Percentiles rank a stretch among this genome's conserved stretches.
Evolutionary conservation across 2,113 vertebrate species (phyloP).

Genomic region (Rhinoptilus africanus): DNA sequence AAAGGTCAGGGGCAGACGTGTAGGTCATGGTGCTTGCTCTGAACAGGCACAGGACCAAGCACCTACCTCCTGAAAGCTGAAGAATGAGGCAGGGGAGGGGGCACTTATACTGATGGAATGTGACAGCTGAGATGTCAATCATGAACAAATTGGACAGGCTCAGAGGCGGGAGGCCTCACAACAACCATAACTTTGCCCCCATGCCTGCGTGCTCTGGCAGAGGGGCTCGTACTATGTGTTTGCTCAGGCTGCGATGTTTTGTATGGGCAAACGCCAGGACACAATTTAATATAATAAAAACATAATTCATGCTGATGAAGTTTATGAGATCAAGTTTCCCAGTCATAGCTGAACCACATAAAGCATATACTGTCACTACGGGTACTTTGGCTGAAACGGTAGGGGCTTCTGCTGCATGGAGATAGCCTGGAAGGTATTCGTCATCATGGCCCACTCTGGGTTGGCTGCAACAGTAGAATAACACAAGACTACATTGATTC

Average conservation of each 20-base stretch:
- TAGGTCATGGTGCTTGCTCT: slow-evolving; percentile 62
- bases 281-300: slow-evolving; percentile 12
- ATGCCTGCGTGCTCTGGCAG: neutral
- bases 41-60: neutral
- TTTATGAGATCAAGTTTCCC: slow-evolving; percentile 31
- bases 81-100: neutral
- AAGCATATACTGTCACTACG: slow-evolving; percentile 17
- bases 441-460: neutral
- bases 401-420: slow-evolving; percentile 21
- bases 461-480: slow-evolving; percentile 7
- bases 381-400: neutral
- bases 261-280: neutral
- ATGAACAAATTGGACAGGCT: slow-evolving; percentile 12
- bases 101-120: neutral
- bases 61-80: neutral
- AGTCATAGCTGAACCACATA: neutral
- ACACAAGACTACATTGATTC: slow-evolving; percentile 23
- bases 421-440: neutral
- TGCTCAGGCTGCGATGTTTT: neutral
- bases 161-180: neutral
- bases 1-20: slow-evolving; percentile 73
- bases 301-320: neutral
- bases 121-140: slow-evolving; percentile 26
- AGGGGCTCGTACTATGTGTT: neutral
- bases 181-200: slow-evolving; percentile 2